Base-by-base conservation (phyloP, 2,113 vertebrate species). In the Grantiella picta region DNA sequence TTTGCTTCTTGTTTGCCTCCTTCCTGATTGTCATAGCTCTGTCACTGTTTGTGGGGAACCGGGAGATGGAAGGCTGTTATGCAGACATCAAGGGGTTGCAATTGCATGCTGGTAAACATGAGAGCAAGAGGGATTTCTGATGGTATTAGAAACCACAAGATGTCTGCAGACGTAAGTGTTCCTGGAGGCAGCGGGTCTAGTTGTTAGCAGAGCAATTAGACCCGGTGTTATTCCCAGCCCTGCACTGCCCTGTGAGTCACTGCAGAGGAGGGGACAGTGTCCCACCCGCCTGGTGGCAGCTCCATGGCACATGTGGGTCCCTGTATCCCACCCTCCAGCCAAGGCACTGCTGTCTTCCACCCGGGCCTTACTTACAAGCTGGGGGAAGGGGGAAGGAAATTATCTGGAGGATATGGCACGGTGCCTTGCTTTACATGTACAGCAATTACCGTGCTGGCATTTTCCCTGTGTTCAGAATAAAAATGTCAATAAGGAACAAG, bases 401-500 rank as follows among this genome's bases (percentile, higher is more conserved):
- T 18, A 90, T 87, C 38, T 36, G 83, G 53, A 93, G 80, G 80
- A 75, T 88, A 75, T 71, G 86, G 92, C 90, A 92, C 11, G 0
- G 68, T 68, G 88, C 92, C 94, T 94, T 86, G 93, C 94, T 96
- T 94, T 92, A 94, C 95, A 94, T 92, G 90, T 47, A 92, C 90
- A 75, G 92, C 92, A 96, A 96, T 96, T 97, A 95, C 90, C 2
- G 0, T 29, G 57, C 71, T 95, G 96, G 95, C 94, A 96, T 96
- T 97, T 97, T 94, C 92, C 88, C 76, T 75, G 90, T 93, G 95
- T 94, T 95, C 40, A 0, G 88, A 92, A 96, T 92, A 96, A 97
- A 96, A 96, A 96, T 94, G 92, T 97, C 95, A 96, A 84, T 96
- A 95, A 94, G 72, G 90, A 96, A 92, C 93, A 96, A 95, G 94